These are phyloP conservation scores for Cetonia aurata DNA, from an alignment of 2,888 invertebrate species.

Conservation along the genomic window DNA sequence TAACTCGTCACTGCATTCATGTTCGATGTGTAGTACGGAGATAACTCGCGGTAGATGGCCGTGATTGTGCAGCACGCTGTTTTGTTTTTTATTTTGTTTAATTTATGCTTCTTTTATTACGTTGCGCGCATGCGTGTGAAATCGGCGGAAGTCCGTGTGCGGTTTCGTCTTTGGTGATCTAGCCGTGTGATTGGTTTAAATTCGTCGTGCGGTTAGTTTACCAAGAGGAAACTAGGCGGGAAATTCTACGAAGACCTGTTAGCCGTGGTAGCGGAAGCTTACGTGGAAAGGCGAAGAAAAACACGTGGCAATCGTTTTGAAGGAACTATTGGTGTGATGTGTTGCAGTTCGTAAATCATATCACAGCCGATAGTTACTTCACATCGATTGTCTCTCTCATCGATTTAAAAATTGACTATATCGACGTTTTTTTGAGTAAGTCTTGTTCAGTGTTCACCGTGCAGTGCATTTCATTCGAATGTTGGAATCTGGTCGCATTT, in stretches of 20 bases:
- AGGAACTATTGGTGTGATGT: constrained; percentile 65
- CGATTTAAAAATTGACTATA: not conserved
- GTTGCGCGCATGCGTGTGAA: constrained; percentile 48
- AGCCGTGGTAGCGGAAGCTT: not conserved
- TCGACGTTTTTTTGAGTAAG: constrained; percentile 11
- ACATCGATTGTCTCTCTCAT: constrained; percentile 51
- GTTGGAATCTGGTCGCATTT: constrained; percentile 63
- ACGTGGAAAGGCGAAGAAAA: not conserved
- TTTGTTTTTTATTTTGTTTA: constrained; percentile 43
- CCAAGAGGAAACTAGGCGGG: constrained; percentile 55
- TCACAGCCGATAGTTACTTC: constrained; percentile 67
- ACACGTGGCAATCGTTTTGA: constrained; percentile 53
- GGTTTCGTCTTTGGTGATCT: constrained; percentile 65
- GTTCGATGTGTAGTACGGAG: constrained; percentile 60
- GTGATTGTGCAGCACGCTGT: constrained; percentile 44
- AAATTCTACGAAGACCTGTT: constrained; percentile 4
- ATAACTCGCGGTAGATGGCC: constrained; percentile 57
- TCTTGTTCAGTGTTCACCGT: constrained; percentile 2
- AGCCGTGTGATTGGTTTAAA: constrained; percentile 63
- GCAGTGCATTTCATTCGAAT: constrained; percentile 60
- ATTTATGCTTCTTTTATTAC: constrained; percentile 40
- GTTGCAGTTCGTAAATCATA: constrained; percentile 58
- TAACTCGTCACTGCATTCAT: constrained; percentile 25
- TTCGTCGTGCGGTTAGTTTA: constrained; percentile 60
- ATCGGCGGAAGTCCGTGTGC: constrained; percentile 30